phyloP scores from a whole-genome alignment of 2,888 invertebrate species.

The Glyphotaelius pellucidus region DNA sequence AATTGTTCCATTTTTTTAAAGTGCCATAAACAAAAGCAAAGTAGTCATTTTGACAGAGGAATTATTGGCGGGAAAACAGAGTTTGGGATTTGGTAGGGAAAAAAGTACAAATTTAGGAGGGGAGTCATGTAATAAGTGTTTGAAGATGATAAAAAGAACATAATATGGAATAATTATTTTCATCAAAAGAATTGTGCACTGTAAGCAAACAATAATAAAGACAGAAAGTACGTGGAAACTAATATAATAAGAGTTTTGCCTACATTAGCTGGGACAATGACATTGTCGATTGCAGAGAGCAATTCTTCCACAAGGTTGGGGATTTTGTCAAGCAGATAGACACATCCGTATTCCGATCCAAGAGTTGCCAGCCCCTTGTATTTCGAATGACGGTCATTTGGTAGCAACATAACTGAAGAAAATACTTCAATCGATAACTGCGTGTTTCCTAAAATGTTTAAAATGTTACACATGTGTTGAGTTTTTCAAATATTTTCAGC shows the following conservation, averaged over 20 bases:
- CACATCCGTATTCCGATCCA: slow-evolving; percentile 70
- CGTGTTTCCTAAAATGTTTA: slow-evolving; percentile 54
- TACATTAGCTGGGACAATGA: slow-evolving; percentile 72
- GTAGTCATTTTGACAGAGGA: not conserved
- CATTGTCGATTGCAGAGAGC: slow-evolving; percentile 70
- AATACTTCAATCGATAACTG: slow-evolving; percentile 59
- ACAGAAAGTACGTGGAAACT: not conserved
- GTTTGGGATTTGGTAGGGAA: too few species aligned
- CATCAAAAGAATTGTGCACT: not conserved
- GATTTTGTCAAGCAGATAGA: slow-evolving; percentile 69
- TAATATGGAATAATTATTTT: not conserved
- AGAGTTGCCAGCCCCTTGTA: slow-evolving; percentile 68
- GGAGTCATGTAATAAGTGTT: not conserved
- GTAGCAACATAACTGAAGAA: slow-evolving; percentile 65
- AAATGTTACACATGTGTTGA: not conserved
- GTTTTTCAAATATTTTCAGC: not conserved
- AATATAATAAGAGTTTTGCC: slow-evolving; percentile 65
- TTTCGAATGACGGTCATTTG: slow-evolving; percentile 66
- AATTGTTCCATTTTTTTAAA: not conserved
- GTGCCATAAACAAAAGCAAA: not conserved
- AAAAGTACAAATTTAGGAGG: too few species aligned
- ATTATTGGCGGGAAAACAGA: not conserved
- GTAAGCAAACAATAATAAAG: not conserved
- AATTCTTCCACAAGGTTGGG: slow-evolving; percentile 71
- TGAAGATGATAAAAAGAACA: not conserved